Evolutionary conservation across 2,797 vertebrate genomes (phyloP).

Genomic region (Enteromius afrohamiltoni): DNA sequence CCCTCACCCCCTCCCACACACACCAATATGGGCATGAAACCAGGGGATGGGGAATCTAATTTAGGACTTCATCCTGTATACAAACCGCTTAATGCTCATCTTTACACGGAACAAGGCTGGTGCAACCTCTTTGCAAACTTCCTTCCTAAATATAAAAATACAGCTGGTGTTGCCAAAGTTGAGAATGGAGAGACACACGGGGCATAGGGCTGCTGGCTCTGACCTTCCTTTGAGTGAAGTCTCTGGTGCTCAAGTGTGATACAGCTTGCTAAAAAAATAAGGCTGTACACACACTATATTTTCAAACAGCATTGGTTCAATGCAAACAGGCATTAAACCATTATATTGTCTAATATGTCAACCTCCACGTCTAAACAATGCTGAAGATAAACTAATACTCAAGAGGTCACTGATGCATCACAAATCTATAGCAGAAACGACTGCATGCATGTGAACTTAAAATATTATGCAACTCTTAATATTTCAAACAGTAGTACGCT

Average conservation of each 20-base stretch:
- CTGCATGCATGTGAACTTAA: not conserved
- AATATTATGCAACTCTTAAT: not conserved
- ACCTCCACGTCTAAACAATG: not conserved
- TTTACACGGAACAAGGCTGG: not conserved
- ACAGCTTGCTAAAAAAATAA: not conserved
- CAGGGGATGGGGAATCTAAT: not conserved
- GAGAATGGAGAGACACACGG: not conserved
- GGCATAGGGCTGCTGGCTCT: not conserved
- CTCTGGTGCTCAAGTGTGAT: not conserved
- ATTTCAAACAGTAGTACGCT: not conserved
- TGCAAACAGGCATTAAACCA: not conserved
- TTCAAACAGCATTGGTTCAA: not conserved
- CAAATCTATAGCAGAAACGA: not conserved
- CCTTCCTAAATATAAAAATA: conserved; percentile 38
- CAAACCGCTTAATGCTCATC: not conserved
- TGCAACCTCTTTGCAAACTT: conserved; percentile 27
- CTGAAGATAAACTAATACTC: conserved; percentile 3
- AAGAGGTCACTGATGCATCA: not conserved
- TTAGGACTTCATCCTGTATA: conserved; percentile 3
- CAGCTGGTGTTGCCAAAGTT: conserved; percentile 21
- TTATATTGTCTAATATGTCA: conserved; percentile 1
- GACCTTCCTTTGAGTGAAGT: conserved; percentile 3
- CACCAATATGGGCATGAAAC: not conserved
- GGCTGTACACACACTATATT: not conserved
- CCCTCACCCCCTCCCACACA: not conserved